phyloP scores from a whole-genome alignment of 2,888 invertebrate species.

The Tachina grossa region DNA sequence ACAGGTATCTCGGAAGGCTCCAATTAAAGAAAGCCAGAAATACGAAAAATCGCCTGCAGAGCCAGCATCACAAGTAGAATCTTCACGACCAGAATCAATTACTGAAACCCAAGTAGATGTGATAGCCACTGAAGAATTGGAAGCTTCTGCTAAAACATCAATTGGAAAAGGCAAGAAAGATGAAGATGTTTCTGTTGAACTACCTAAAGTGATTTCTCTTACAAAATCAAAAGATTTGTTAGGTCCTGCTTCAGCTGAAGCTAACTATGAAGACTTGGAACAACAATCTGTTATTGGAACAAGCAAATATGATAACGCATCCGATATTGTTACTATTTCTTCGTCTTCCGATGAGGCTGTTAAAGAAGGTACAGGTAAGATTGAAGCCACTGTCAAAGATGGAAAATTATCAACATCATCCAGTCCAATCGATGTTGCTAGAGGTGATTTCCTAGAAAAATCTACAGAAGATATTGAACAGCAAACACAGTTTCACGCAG shows the following conservation, averaged over 20 bases:
- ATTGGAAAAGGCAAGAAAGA: constrained; percentile 44
- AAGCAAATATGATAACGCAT: constrained; percentile 26
- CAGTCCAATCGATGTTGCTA: constrained; percentile 52
- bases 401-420: constrained; percentile 47
- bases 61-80: constrained; percentile 33
- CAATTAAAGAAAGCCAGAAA: constrained; percentile 48
- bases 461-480: neutral
- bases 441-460: constrained; percentile 58
- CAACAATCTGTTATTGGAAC: constrained; percentile 47
- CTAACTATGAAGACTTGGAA: constrained; percentile 59
- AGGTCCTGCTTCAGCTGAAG: constrained; percentile 43
- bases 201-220: constrained; percentile 40
- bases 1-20: constrained; percentile 57
- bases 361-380: constrained; percentile 15
- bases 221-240: constrained; percentile 45
- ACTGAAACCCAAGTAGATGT: too few relatives aligned
- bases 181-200: constrained; percentile 31
- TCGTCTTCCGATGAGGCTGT: constrained; percentile 78
- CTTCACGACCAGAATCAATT: constrained; percentile 66
- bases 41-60: constrained; percentile 35
- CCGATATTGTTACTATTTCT: constrained; percentile 73
- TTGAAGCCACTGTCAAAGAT: neutral
- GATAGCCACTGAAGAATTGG: too few relatives aligned
- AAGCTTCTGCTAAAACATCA: too few relatives aligned
- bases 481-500: neutral